A percentile compares a stretch with the other conserved stretches of the same genome.
These are phyloP conservation scores for Trididemnum nubilum DNA, from an alignment of 23 tunicate genomes.

Conservation along the genomic window DNA sequence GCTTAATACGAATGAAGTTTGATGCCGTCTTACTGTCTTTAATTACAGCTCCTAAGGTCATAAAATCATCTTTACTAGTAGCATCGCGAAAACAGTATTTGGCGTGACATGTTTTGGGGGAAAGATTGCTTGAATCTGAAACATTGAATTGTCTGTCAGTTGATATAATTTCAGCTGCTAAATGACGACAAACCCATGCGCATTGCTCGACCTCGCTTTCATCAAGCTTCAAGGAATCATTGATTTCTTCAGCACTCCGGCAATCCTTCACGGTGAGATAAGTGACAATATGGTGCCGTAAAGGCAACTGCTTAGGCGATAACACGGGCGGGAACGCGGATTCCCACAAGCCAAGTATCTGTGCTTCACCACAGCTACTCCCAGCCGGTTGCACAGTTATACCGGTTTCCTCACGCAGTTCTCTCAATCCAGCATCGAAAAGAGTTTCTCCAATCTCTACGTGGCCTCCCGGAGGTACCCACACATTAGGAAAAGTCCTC, in stretches of 20 bases:
- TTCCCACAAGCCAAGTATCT: conserved; percentile 72
- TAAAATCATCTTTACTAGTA: neutral
- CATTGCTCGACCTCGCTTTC: conserved; percentile 47
- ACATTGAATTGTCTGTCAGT: conserved; percentile 29
- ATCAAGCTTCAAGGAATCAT: conserved; percentile 20
- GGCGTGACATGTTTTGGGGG: neutral
- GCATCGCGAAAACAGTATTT: neutral
- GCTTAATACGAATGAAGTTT: neutral
- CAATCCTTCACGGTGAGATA: conserved; percentile 40
- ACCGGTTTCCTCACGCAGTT: conserved; percentile 67
- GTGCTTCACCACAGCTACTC: neutral
- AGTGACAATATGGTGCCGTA: conserved; percentile 64
- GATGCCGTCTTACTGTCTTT: neutral
- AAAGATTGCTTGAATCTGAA: neutral
- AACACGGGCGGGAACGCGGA: conserved; percentile 64
- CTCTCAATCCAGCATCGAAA: conserved; percentile 59
- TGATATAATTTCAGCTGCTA: conserved; percentile 23
- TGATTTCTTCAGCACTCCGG: conserved; percentile 42
- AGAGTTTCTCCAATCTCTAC: conserved; percentile 50
- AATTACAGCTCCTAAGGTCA: conserved; percentile 3
- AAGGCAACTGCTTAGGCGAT: conserved; percentile 23
- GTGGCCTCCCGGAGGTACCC: conserved; percentile 94
- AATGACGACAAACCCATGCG: conserved; percentile 56
- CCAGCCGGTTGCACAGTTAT: conserved; percentile 5
- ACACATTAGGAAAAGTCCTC: conserved; percentile 81